phyloP scores from a whole-genome alignment of 1,140 invertebrate species.

The Drosophila bifasciata region DNA sequence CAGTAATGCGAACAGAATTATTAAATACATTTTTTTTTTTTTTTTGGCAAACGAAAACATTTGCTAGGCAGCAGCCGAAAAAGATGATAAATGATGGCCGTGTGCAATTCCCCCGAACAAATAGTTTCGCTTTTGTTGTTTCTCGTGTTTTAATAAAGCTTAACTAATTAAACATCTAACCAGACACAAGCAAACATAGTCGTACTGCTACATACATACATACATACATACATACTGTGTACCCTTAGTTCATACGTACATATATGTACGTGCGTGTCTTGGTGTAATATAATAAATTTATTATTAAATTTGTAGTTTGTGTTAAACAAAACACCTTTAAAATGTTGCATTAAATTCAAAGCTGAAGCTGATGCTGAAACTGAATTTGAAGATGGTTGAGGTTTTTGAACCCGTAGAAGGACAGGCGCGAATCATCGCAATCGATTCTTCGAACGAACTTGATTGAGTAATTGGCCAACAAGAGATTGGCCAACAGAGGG shows the following conservation, averaged over 20 bases:
- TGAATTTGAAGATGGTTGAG: conserved; percentile 25
- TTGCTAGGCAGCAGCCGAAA: conserved; percentile 58
- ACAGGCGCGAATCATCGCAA: conserved; percentile 16
- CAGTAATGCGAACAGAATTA: conserved; percentile 17
- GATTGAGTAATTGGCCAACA: conserved; percentile 1
- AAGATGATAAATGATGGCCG: conserved; percentile 78
- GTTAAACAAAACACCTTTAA: conserved; percentile 68
- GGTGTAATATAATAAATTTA: conserved; percentile 67
- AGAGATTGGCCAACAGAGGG: neutral
- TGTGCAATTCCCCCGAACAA: conserved; percentile 65
- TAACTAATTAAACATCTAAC: conserved; percentile 71
- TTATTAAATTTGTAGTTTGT: conserved; percentile 73
- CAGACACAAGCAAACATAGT: conserved; percentile 12
- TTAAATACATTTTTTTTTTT: conserved; percentile 32
- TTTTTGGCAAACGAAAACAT: conserved; percentile 53
- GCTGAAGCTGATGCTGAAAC: conserved; percentile 16
- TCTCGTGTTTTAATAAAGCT: conserved; percentile 79
- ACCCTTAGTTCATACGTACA: no score
- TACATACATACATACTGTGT: no score
- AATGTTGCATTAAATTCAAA: conserved; percentile 49
- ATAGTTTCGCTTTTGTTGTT: conserved; percentile 55
- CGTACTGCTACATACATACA: conserved; percentile 10
- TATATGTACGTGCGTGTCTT: conserved; percentile 39
- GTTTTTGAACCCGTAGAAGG: conserved; percentile 69
- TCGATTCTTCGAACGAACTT: conserved; percentile 14